Conservation (phyloP, 2,888 invertebrate genomes). For the Exocentrus adspersus region DNA sequence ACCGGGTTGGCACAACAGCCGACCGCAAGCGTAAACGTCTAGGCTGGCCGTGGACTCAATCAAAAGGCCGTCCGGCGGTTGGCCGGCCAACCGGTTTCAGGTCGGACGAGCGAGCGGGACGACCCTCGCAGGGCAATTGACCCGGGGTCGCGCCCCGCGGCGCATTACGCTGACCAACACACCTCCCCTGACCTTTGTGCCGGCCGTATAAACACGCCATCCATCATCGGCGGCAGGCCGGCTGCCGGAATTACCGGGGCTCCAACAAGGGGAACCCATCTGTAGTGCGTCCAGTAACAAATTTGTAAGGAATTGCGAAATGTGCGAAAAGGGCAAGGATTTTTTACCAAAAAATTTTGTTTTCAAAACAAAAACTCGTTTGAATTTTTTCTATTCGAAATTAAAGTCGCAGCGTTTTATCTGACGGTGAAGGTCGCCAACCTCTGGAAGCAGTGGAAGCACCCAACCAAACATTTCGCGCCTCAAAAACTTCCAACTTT, state of each 20-base stretch:
- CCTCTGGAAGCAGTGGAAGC: no score
- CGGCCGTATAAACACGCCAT: conserved; percentile 64
- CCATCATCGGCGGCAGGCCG: conserved; percentile 54
- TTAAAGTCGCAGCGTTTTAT: no score
- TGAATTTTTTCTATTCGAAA: no score
- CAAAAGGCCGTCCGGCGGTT: conserved; percentile 48
- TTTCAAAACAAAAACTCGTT: no score
- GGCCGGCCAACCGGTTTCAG: conserved; percentile 49
- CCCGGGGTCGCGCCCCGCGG: conserved; percentile 61
- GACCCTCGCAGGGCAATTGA: conserved; percentile 63
- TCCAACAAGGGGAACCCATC: no score
- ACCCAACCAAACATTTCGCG: no score
- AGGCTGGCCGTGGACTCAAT: conserved; percentile 51
- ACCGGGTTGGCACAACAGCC: conserved; percentile 41
- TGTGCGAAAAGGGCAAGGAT: no score
- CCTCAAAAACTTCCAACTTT: neutral
- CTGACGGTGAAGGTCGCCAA: neutral
- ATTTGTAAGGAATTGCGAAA: no score
- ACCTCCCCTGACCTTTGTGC: conserved; percentile 65
- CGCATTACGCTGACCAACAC: conserved; percentile 62
- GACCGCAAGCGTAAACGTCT: conserved; percentile 42
- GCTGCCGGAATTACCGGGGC: conserved; percentile 56
- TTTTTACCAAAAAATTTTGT: no score
- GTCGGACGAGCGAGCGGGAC: conserved; percentile 38
- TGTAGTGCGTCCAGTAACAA: no score